Evolutionary conservation across 2,888 invertebrate genomes (phyloP).

Genomic region (Alloscopus bannaensis): DNA sequence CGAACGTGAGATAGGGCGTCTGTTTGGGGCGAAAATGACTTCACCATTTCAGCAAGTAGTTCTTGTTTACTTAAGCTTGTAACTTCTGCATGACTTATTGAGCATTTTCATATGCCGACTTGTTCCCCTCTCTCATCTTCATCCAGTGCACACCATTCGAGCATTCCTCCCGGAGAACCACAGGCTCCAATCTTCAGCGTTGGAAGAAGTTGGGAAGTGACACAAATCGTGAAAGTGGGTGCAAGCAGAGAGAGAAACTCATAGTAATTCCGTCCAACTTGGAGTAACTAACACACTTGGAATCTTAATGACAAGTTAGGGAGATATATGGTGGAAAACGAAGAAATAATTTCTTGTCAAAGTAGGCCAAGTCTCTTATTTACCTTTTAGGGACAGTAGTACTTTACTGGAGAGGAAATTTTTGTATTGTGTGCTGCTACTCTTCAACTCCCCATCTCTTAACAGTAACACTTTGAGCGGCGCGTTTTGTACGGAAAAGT

Average conservation of each 20-base stretch:
- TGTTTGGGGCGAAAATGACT: no score
- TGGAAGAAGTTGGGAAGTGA: not conserved
- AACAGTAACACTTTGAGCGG: not conserved
- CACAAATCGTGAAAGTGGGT: conserved; percentile 15
- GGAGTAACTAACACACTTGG: not conserved
- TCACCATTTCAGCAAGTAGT: not conserved
- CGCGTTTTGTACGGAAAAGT: not conserved
- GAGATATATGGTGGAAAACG: conserved; percentile 42
- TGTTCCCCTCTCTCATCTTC: not conserved
- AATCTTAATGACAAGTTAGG: conserved; percentile 31
- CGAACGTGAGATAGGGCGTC: no score
- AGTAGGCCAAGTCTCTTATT: conserved; percentile 37
- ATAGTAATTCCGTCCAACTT: conserved; percentile 10
- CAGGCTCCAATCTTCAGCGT: not conserved
- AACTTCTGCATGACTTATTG: not conserved
- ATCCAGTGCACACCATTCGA: no score
- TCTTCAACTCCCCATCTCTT: conserved; percentile 3
- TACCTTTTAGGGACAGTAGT: conserved; percentile 19
- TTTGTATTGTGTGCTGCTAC: conserved; percentile 28
- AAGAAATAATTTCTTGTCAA: conserved; percentile 43
- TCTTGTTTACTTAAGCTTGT: not conserved
- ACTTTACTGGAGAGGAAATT: not conserved
- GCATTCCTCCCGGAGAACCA: no score
- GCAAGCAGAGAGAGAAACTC: no score
- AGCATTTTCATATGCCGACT: not conserved